A percentile compares a stretch with the other conserved stretches of the same genome.
These are phyloP conservation scores for Epizoanthus fatuus DNA, from an alignment of 92 coral and sea anemone genomes.

Conservation along the genomic window DNA sequence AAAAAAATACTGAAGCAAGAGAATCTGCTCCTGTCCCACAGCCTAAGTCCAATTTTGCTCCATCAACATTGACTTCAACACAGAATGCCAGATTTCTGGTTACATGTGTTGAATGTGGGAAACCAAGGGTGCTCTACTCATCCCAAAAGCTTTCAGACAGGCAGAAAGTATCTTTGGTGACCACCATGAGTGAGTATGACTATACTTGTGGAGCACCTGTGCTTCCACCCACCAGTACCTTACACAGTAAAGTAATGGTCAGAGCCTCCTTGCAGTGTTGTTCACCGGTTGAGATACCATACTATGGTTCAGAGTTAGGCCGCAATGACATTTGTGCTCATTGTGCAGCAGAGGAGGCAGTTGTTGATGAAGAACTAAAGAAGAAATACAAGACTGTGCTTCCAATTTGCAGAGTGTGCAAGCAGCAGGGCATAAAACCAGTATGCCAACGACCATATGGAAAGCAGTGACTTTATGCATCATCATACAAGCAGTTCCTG, in stretches of 20 bases:
- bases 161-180: conserved; percentile 2
- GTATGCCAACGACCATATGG: no score
- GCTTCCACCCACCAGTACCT: conserved; percentile 33
- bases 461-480: no score
- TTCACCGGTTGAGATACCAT: conserved; percentile 22
- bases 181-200: conserved; percentile 34
- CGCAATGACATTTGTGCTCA: conserved; percentile 29
- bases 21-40: background rate
- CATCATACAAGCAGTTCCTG: no score
- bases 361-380: conserved; percentile 38
- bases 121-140: conserved; percentile 46
- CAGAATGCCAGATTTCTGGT: conserved; percentile 44
- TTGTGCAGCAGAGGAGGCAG: conserved; percentile 47
- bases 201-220: conserved; percentile 50
- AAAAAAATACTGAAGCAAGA: background rate
- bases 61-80: conserved; percentile 3
- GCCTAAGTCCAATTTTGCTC: background rate
- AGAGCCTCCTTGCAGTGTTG: conserved; percentile 11
- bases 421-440: no score
- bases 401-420: conserved; percentile 42
- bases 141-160: conserved; percentile 34
- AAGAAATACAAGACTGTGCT: conserved; percentile 54
- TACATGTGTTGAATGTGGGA: conserved; percentile 40
- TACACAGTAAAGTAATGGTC: conserved; percentile 23
- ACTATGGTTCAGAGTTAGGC: conserved; percentile 53